Base-by-base conservation (phyloP, 2,797 vertebrate species). In the Catamblyrhynchus diadema region DNA sequence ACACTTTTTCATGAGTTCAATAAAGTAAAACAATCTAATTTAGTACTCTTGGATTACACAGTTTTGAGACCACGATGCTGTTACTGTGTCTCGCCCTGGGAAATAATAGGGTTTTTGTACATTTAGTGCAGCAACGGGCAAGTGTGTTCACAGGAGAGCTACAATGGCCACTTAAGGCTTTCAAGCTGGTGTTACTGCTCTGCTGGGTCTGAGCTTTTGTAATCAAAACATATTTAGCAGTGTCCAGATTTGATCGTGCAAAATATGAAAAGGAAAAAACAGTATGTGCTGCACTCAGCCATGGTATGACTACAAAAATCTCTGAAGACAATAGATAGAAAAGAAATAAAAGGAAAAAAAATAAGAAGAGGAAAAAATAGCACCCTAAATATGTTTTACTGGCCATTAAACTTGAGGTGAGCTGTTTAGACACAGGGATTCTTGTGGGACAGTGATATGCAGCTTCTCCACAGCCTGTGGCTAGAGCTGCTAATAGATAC, bases 51-150 rank as follows among this genome's bases (percentile, higher is more conserved):
- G 82, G 93, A 96, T 96, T 97, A 91, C 93, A 96, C 83, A 71
- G 79, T 97, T 95, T 93, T 91, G 93, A 95, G 95, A 94, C 92
- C 60, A 42, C 41, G 88, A 69, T 90, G 94, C 94, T 95, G 94
- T 92, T 94, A 44, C 82, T 94, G 78, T 90, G 74, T 93, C 97
- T 96, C 86, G 85, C 67, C 92, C 65, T 90, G 96, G 97, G 97
- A 98, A 98, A 98, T 98, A 97, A 97, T 86, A 94, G 32, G n/a
- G 35, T 2, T 79, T 97, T 97, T 13, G 17, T 93, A 97, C 93
- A 92, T 96, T 97, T 90, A 91, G 77, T 90, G 85, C 41, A 62
- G 33, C 82, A 97, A 94, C 42, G 93, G 95, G 88, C 92, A 96
- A 88, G 54, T 39, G 57, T 65, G 79, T 93, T 97, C 96, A 86